Evolutionary conservation across 2,797 vertebrate genomes (phyloP), one percentile per base, ranked within the genome.

Genomic region (Typhlichthys eigenmanni): DNA sequence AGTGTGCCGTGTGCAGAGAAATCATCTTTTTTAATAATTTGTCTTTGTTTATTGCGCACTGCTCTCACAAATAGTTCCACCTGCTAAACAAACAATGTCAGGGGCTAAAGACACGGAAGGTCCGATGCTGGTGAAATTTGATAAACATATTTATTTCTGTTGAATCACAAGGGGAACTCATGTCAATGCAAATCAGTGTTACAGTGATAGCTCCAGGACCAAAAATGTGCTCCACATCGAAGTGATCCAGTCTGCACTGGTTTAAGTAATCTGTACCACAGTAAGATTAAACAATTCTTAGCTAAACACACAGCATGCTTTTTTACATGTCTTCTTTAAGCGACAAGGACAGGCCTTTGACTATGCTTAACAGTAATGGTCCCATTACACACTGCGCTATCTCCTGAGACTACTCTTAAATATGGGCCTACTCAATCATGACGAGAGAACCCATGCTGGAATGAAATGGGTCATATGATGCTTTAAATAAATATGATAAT

Each of bases 401-500:
- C 90, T 88, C 88, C 9, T 55, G 89, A 87, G 88, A 88, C 78
- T 56, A 57, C 59, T 79, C 82, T 90, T 88, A 89, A 90, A 89
- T 85, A 84, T 58, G 82, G 82, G 67, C 81, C 82, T 72, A 82
- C 84, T 92, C 90, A 88, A 88, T 92, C 91, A 90, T 87, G 85
- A 85, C 78, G 57, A 78, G 75, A 73, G 60, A 88, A 78, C 64
- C 80, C 71, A 71, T 80, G 84, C 83, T 79, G 75, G 82, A 91
- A 87, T 81, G 74, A 92, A 92, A 88, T 92, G 90, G 91, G 91
- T 92, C 89, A 91, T 78, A 76, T 64, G 83, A 80, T 89, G 83
- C 91, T 91, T 92, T 91, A 92, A 92, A 92, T 92, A 92, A 92
- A 92, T 91, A 92, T 92, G 90, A 88, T 91, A 92, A 92, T 92